A percentile compares a stretch with the other conserved stretches of the same genome.
Evolutionary conservation across 2,113 vertebrate species (phyloP).

Genomic region (Andinoacara biseriatus): DNA sequence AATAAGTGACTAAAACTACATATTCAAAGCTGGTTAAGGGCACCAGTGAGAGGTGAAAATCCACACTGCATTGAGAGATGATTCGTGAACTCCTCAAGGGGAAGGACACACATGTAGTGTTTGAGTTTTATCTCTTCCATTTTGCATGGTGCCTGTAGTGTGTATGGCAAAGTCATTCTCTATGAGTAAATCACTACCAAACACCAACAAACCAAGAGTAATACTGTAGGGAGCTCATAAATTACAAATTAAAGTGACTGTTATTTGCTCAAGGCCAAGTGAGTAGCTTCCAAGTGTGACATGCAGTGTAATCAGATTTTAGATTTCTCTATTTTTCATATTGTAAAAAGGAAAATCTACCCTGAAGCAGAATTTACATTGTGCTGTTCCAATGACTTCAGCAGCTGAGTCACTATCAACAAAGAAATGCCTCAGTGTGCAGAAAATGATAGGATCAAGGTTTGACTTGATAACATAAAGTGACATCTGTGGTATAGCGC

Average conservation of each 20-base stretch:
- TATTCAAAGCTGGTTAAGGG: not conserved
- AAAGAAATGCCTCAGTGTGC: not conserved
- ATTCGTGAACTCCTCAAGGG: slow-evolving; percentile 15
- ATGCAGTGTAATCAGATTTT: slow-evolving; percentile 37
- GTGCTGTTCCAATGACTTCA: not conserved
- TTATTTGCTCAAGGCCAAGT: slow-evolving; percentile 48
- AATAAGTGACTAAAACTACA: not conserved
- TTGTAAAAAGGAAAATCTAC: slow-evolving; percentile 23
- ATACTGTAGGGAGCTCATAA: slow-evolving; percentile 21
- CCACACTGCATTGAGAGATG: not conserved
- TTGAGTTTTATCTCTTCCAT: not conserved
- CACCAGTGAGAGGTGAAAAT: not conserved
- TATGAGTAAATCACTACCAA: not conserved
- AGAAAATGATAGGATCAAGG: not conserved
- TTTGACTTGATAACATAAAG: not conserved
- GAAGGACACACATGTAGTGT: not conserved
- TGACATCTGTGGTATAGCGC: not conserved
- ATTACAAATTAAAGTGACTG: slow-evolving; percentile 50
- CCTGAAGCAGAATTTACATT: slow-evolving; percentile 19
- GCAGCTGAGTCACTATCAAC: slow-evolving; percentile 2
- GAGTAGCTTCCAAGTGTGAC: slow-evolving; percentile 21
- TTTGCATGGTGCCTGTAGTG: not conserved
- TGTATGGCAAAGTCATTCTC: not conserved
- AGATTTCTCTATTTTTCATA: slow-evolving; percentile 24
- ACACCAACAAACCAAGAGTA: slow-evolving; percentile 21